These are phyloP conservation scores for Enteromius anoplus DNA, from an alignment of 2,797 vertebrate genomes.

Conservation along the genomic window DNA sequence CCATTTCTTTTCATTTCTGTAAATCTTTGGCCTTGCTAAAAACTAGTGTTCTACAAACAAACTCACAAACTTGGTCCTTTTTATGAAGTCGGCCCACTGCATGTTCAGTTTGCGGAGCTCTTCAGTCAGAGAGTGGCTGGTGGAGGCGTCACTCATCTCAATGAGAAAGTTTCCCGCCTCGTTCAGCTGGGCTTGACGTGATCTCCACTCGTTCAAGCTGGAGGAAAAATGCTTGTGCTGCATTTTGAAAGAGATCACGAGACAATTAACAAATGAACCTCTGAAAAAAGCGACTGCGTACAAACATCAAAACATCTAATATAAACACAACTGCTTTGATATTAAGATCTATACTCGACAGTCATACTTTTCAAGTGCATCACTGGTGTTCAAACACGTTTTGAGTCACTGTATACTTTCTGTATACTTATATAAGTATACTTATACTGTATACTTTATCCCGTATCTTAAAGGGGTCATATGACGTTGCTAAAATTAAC, in stretches of 20 bases:
- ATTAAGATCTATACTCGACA: background rate
- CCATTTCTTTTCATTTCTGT: background rate
- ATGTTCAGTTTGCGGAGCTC: slow-evolving; percentile 84
- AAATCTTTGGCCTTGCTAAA: background rate
- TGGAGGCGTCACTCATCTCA: slow-evolving; percentile 76
- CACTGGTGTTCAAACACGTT: background rate
- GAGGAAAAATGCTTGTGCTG: slow-evolving; percentile 22
- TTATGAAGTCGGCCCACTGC: slow-evolving; percentile 85
- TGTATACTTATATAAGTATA: too few species aligned
- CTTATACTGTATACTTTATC: too few species aligned
- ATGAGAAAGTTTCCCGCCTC: slow-evolving; percentile 83
- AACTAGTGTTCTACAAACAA: background rate
- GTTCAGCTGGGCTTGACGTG: slow-evolving; percentile 79
- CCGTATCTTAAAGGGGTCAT: background rate
- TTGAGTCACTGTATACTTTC: background rate
- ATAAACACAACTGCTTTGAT: background rate
- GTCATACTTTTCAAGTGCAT: background rate
- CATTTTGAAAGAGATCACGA: slow-evolving; percentile 19
- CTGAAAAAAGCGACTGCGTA: background rate
- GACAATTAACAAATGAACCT: background rate
- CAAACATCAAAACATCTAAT: background rate
- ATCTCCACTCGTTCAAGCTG: slow-evolving; percentile 76
- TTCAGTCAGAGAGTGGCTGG: slow-evolving; percentile 74
- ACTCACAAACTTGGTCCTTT: slow-evolving; percentile 84
- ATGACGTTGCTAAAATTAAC: too few species aligned